Percentiles rank a stretch among this genome's conserved stretches.
Conservation (phyloP, 1,140 invertebrate genomes). For the Monochamus saltuarius region DNA sequence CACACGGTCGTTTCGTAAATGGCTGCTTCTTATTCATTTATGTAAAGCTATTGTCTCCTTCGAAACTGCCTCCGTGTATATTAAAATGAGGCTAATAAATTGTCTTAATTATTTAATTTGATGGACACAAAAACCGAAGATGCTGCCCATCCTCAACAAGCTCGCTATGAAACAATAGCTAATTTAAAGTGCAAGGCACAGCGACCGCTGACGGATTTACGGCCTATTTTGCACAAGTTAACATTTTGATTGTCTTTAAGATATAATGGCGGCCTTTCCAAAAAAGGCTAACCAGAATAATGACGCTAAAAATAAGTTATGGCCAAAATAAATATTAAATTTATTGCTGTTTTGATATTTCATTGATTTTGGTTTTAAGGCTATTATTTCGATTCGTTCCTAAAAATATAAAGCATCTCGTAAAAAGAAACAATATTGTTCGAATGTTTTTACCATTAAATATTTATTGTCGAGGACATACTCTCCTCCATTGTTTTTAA, state of each 20-base stretch:
- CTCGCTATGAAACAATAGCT: constrained; percentile 43
- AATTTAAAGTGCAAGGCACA: constrained; percentile 33
- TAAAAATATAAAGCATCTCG: no score
- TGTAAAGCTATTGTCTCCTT: no score
- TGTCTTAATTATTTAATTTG: constrained; percentile 23
- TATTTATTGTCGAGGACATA: no score
- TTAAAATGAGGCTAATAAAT: constrained; percentile 8
- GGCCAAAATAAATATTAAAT: constrained; percentile 8
- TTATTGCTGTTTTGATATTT: constrained; percentile 3
- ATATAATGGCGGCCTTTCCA: constrained; percentile 8
- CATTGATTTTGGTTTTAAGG: no score
- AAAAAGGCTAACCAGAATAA: constrained; percentile 16
- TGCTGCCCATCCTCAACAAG: constrained; percentile 20
- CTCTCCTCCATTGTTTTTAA: no score
- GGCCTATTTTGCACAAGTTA: constrained; percentile 38
- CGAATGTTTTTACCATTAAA: no score
- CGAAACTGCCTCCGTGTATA: no score
- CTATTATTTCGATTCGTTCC: no score
- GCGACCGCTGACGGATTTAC: constrained; percentile 36
- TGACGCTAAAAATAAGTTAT: constrained; percentile 19
- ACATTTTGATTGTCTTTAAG: constrained; percentile 43
- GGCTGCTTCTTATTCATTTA: no score
- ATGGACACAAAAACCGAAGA: constrained; percentile 18
- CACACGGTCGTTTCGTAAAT: no score
- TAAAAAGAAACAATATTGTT: no score